phyloP scores from a whole-genome alignment of 1,140 invertebrate genomes.

The Calliphora vicina region DNA sequence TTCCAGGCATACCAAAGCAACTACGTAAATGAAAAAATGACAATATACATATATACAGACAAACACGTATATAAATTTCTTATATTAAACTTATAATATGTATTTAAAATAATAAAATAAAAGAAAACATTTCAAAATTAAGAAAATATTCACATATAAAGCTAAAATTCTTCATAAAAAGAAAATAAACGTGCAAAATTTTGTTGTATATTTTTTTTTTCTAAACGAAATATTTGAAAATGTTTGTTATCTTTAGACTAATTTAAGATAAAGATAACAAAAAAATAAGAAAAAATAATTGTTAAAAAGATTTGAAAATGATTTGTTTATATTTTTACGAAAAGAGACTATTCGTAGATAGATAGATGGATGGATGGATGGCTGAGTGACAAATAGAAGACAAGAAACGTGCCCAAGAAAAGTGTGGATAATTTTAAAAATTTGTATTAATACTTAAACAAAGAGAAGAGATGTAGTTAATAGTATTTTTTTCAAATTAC shows the following conservation, averaged over 20 bases:
- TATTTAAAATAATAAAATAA: not conserved
- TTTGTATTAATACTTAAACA: no score
- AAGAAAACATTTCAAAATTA: not conserved
- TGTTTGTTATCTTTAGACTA: not conserved
- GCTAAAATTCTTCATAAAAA: not conserved
- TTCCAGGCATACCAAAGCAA: not conserved
- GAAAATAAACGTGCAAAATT: not conserved
- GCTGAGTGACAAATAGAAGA: no score
- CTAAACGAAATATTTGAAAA: not conserved
- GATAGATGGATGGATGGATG: no score
- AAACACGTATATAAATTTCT: not conserved
- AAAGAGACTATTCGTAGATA: not conserved
- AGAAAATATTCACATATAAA: not conserved
- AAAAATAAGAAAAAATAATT: not conserved
- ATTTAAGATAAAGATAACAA: not conserved
- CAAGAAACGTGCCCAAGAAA: no score
- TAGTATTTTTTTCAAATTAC: not conserved
- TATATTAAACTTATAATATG: not conserved
- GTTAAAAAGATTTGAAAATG: not conserved
- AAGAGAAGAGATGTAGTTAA: no score
- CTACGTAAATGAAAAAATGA: not conserved
- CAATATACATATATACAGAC: no score
- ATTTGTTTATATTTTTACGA: not conserved
- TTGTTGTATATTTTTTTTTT: not conserved
- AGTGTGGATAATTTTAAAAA: no score